Evolutionary conservation across 23 tunicate genomes (phyloP), one percentile per base, ranked within the genome.

Genomic region (Halocynthia roretzi): DNA sequence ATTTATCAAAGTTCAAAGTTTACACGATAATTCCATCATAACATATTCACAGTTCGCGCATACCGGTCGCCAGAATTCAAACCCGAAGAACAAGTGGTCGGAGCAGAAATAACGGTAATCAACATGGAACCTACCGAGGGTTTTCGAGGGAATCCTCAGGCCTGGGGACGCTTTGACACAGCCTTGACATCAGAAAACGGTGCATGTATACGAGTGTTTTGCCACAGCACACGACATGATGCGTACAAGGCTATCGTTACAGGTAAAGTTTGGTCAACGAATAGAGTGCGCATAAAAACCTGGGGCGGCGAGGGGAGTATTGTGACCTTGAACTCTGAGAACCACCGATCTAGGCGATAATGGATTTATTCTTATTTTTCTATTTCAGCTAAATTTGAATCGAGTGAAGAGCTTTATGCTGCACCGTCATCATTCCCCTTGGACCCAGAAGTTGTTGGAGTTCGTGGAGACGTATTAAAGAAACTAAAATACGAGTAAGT

Each of bases 181-280:
- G 22, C 80, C 15, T 72, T 89, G 0, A 89, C 96, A 8, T 86
- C 96, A 11, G 66, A 80, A 22, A 56, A 68, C 62, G 96, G 96
- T 68, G 88, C 88, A 8, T 89, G 96, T 68, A 14, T 89, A 7
- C 54, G 85, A 52, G 83, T 80, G 7, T 81, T 81, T 71, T 89
- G 96, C 62, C 87, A 89, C 62, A 79, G 53, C 8, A 63, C 15
- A 51, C 57, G 66, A 66, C 10, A 56, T 57, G 63, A 88, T 50
- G 81, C 53, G 7, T 83, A 52, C 62, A 78, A 65, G 6, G 95
- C 95, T 0, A 83, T 82, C 18, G 82, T 88, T 56, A 73, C 87
- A 56, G 95, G 95, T 88, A 62, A 67, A 31, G 44, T 31, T 31
- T 4, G 44, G 44, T 31, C 4, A 31, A 31, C 44, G 4, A 31